Evolutionary conservation across 1,140 invertebrate genomes (phyloP).

Genomic region (Dendrolimus punctatus): DNA sequence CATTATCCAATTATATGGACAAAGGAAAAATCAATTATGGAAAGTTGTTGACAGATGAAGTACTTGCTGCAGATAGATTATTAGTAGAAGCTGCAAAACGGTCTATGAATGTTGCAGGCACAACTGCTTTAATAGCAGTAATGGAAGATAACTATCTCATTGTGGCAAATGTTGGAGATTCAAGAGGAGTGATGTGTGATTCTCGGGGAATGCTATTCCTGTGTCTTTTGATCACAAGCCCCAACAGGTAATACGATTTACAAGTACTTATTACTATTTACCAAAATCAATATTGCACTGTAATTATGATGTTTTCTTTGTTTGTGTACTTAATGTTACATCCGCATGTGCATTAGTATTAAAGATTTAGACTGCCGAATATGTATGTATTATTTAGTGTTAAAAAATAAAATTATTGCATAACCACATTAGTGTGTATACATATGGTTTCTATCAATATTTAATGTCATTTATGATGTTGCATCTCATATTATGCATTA

Average conservation of each 20-base stretch:
- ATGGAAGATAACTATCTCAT: slow-evolving; percentile 86
- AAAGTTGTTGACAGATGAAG: slow-evolving; percentile 87
- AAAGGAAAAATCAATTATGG: slow-evolving; percentile 84
- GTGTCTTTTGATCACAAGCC: slow-evolving; percentile 98
- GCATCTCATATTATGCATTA: too few species aligned
- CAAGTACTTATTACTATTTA: neutral
- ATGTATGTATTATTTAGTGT: too few species aligned
- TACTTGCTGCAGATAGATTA: slow-evolving; percentile 84
- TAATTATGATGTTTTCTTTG: neutral
- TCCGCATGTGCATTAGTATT: too few species aligned
- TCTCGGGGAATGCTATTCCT: slow-evolving; percentile 88
- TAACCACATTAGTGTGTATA: too few species aligned
- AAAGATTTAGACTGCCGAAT: too few species aligned
- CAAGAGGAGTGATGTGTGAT: slow-evolving; percentile 95
- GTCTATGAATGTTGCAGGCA: slow-evolving; percentile 91
- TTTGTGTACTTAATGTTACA: neutral
- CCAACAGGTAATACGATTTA: slow-evolving; percentile 79
- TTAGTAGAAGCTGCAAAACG: slow-evolving; percentile 86
- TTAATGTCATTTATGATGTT: too few species aligned
- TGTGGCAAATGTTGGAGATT: slow-evolving; percentile 97
- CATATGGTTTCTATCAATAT: too few species aligned
- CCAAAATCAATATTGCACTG: too few species aligned
- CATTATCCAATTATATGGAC: slow-evolving; percentile 76
- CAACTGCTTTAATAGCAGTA: slow-evolving; percentile 92
- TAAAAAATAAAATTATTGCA: too few species aligned